Percentiles rank a stretch among this genome's conserved stretches.
Conservation (phyloP, 2,888 invertebrate species). For the Fragum fragum region DNA sequence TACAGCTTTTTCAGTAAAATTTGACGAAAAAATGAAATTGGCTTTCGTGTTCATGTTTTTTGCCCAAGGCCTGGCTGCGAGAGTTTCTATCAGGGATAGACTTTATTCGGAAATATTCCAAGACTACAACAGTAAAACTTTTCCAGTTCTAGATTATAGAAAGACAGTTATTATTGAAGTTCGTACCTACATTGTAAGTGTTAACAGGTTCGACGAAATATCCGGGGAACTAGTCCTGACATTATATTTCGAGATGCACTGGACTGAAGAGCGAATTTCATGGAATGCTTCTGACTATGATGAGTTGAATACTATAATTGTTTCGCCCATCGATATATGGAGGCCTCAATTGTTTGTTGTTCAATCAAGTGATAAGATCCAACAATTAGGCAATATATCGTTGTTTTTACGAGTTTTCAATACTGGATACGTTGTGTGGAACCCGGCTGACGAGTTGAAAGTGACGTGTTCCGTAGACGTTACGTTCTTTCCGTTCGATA, state of each 20-base stretch:
- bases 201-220: constrained; percentile 55
- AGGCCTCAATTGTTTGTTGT: constrained; percentile 40
- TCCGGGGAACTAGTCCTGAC: constrained; percentile 40
- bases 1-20: too few relatives aligned
- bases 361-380: constrained; percentile 29
- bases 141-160: constrained; percentile 19
- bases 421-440: constrained; percentile 44
- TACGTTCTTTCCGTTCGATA: constrained; percentile 62
- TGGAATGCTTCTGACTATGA: constrained; percentile 30
- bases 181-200: constrained; percentile 3
- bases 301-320: constrained; percentile 18
- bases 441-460: constrained; percentile 34
- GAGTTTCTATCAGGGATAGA: not conserved
- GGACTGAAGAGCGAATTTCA: constrained; percentile 46
- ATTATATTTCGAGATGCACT: constrained; percentile 29
- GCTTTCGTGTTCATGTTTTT: not conserved
- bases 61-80: not conserved
- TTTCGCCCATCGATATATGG: constrained; percentile 47
- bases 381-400: constrained; percentile 39
- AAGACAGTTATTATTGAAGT: not conserved
- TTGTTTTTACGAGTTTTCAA: constrained; percentile 22
- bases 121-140: constrained; percentile 17
- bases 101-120: constrained; percentile 11
- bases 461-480: constrained; percentile 56
- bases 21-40: not conserved